Evolutionary conservation across 2,888 invertebrate species (phyloP).

Genomic region (Pharmacophagus antenor): DNA sequence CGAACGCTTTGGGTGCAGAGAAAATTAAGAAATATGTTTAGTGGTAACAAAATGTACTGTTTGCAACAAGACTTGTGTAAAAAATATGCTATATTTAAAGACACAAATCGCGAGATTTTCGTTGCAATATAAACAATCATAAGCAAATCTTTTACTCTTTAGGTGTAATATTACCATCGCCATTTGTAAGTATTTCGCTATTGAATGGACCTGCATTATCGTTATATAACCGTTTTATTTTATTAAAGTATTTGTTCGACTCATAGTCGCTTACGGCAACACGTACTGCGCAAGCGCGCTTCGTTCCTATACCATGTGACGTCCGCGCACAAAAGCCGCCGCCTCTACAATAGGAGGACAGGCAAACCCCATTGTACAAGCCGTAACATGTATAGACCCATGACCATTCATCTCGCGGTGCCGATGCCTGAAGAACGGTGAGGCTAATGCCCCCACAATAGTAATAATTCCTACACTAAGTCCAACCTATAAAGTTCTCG

Average conservation of each 20-base stretch:
- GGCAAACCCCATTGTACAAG: constrained; percentile 54
- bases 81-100: too few species aligned
- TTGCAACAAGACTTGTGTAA: too few species aligned
- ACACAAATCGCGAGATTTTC: too few species aligned
- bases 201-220: too few species aligned
- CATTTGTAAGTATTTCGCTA: too few species aligned
- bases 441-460: constrained; percentile 58
- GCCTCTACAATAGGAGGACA: constrained; percentile 68
- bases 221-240: too few species aligned
- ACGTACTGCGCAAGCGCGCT: constrained; percentile 6
- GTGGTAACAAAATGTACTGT: too few species aligned
- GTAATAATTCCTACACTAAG: constrained; percentile 50
- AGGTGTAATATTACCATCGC: too few species aligned
- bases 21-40: too few species aligned
- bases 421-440: constrained; percentile 52
- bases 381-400: constrained; percentile 47
- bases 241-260: not conserved
- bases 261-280: constrained; percentile 9
- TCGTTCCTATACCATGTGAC: constrained; percentile 46
- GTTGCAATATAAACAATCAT: too few species aligned
- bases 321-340: constrained; percentile 60
- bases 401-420: constrained; percentile 58
- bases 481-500: constrained; percentile 30
- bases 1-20: too few species aligned
- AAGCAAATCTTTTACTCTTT: too few species aligned